These are phyloP conservation scores for Chaetodon trifascialis DNA, from an alignment of 2,113 vertebrate species.

Conservation along the genomic window DNA sequence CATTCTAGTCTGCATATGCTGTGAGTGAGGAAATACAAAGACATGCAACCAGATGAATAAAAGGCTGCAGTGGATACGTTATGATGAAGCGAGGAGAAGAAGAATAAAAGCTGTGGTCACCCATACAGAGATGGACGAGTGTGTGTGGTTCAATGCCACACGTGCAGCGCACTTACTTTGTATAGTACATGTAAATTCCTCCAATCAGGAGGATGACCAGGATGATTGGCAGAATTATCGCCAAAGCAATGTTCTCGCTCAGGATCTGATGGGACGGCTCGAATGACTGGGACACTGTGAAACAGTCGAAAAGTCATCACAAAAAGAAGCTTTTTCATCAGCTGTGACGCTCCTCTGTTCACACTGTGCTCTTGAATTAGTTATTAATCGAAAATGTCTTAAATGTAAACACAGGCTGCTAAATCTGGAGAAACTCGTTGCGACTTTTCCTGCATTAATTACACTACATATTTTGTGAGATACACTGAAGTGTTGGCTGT, in stretches of 20 bases:
- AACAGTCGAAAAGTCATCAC: background rate
- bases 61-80: background rate
- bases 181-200: slow-evolving; percentile 94
- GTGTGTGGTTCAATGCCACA: background rate
- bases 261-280: slow-evolving; percentile 91
- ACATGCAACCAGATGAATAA: background rate
- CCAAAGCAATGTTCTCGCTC: slow-evolving; percentile 92
- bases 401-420: background rate
- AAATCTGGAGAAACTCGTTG: background rate
- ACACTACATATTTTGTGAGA: background rate
- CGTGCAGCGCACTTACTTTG: slow-evolving; percentile 86
- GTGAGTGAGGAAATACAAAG: slow-evolving; percentile 24
- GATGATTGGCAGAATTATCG: slow-evolving; percentile 92
- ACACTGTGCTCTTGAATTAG: background rate
- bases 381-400: background rate
- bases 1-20: slow-evolving; percentile 89
- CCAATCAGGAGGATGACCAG: slow-evolving; percentile 92
- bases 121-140: too few relatives aligned
- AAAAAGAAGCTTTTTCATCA: background rate
- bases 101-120: background rate
- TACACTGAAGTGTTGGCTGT: background rate
- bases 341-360: background rate
- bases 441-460: background rate
- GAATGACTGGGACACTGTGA: slow-evolving; percentile 90
- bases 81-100: background rate